Evolutionary conservation across 2,113 vertebrate genomes (phyloP).

Genomic region (Microcebus griseorufus): DNA sequence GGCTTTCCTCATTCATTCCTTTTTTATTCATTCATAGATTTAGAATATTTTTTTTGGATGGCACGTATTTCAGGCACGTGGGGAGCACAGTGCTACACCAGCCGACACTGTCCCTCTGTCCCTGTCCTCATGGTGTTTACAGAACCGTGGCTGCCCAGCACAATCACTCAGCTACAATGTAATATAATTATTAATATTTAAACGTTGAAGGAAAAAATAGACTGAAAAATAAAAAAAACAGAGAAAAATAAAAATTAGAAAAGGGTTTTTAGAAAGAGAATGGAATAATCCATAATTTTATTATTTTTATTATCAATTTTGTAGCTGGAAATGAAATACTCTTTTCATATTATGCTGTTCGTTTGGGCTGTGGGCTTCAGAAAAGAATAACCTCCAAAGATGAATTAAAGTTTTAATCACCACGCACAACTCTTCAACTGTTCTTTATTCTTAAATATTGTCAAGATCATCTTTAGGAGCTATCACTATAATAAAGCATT

Average conservation of each 20-base stretch:
- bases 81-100: neutral
- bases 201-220: neutral
- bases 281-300: neutral
- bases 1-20: neutral
- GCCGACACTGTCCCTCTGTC: too few species aligned
- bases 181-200: neutral
- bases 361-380: neutral
- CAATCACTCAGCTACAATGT: neutral
- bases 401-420: constrained; percentile 57
- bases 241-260: neutral
- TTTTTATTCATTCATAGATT: neutral
- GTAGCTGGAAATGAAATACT: constrained; percentile 4
- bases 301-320: constrained; percentile 19
- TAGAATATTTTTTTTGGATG: neutral
- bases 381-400: constrained; percentile 60
- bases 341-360: constrained; percentile 1
- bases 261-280: constrained; percentile 2
- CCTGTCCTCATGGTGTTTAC: neutral
- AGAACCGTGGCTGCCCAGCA: neutral
- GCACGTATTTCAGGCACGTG: neutral
- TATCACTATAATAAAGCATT: neutral
- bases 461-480: constrained; percentile 5
- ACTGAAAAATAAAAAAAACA: neutral
- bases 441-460: constrained; percentile 44
- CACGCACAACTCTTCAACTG: neutral